Evolutionary conservation across 2,113 vertebrate genomes (phyloP).

Genomic region (Pelmatolapia mariae): DNA sequence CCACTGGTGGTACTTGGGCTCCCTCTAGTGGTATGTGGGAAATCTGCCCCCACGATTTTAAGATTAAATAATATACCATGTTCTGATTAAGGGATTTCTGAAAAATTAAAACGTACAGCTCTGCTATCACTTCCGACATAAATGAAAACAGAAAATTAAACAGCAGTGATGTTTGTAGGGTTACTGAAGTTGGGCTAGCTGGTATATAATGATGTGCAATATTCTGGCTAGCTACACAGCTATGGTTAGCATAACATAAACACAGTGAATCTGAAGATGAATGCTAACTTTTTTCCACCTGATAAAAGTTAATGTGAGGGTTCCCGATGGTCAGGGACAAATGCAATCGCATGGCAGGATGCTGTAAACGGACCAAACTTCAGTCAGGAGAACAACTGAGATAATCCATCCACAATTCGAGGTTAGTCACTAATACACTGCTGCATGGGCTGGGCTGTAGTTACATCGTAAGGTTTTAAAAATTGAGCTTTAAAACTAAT

Average conservation of each 20-base stretch:
- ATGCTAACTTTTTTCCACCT: fast-evolving
- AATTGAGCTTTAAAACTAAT: not conserved
- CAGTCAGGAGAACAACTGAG: not conserved
- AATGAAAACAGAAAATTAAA: not conserved
- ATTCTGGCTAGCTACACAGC: not conserved
- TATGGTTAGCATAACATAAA: not conserved
- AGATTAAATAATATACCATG: not conserved
- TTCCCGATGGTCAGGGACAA: not conserved
- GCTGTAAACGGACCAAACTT: not conserved
- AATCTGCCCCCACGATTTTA: not conserved
- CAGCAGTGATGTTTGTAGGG: not conserved
- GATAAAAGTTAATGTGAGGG: not conserved
- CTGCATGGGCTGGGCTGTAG: not conserved
- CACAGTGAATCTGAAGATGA: not conserved
- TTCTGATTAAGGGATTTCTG: not conserved
- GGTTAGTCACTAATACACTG: not conserved
- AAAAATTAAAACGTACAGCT: not conserved
- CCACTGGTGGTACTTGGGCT: not conserved
- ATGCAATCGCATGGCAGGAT: not conserved
- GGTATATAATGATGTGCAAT: fast-evolving
- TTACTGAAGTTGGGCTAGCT: not conserved
- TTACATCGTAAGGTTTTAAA: not conserved
- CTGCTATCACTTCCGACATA: not conserved
- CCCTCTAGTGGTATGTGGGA: not conserved
- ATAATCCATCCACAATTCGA: not conserved